Evolutionary conservation across 2,888 invertebrate species (phyloP).

Genomic region (Coenonympha arcania): DNA sequence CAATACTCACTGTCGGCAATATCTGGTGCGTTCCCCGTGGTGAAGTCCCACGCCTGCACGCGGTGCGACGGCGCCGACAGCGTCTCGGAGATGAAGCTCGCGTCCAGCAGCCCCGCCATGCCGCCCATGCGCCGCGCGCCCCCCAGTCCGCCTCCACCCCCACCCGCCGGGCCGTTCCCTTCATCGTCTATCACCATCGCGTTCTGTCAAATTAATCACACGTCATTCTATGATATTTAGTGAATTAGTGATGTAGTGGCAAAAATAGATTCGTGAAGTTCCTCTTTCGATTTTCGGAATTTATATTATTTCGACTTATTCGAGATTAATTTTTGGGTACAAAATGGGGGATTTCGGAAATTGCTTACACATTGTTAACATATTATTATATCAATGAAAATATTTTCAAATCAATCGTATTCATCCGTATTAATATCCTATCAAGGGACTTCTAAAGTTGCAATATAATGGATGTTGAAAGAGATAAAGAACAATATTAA

Average conservation of each 20-base stretch:
- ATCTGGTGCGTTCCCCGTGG: slow-evolving; percentile 79
- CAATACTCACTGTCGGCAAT: slow-evolving; percentile 79
- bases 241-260: not conserved
- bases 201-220: slow-evolving; percentile 41
- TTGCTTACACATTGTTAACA: no score
- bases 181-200: slow-evolving; percentile 70
- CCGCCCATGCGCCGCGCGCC: slow-evolving; percentile 47
- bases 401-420: no score
- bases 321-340: no score
- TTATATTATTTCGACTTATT: no score
- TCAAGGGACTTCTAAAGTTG: no score
- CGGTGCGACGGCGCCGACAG: slow-evolving; percentile 81
- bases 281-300: no score
- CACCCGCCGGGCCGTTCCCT: slow-evolving; percentile 28
- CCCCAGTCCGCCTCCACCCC: slow-evolving; percentile 35
- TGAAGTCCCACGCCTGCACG: slow-evolving; percentile 90
- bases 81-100: slow-evolving; percentile 65
- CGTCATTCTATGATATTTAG: not conserved
- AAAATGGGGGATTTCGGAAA: no score
- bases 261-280: no score
- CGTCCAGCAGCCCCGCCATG: slow-evolving; percentile 59
- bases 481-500: no score
- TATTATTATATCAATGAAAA: no score
- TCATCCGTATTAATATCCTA: no score
- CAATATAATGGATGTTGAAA: no score